Base-by-base conservation (phyloP, 2,113 vertebrate species). In the Callospermophilus lateralis region DNA sequence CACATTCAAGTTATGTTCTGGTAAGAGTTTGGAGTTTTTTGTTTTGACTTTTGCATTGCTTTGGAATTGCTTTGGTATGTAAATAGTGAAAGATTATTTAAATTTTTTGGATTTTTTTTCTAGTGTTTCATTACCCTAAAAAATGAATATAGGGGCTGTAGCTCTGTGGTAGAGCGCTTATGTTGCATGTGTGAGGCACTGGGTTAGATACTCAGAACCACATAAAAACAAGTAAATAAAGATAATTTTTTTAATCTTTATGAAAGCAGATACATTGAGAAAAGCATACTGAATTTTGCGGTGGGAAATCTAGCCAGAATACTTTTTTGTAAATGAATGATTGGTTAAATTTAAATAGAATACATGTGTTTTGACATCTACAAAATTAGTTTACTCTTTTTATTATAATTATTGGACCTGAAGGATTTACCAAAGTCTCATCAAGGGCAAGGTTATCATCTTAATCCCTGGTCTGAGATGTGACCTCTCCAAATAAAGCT, bases 111-210 rank as follows among this genome's bases (percentile, higher is more conserved):
- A 30, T 53, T 87, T 94, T 55, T 51, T 80, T 93, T 70, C 34
- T 11, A 51, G 20, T 89, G 72, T 93, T 77, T 91, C 15, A 84
- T 94, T 95, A 85, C 53, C 32, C 26, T 88, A 65, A 94, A 87
- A 22, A 84, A 85, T 55, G 13, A 42, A 55, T 72, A 77, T 72
- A 70, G 48, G 48, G 48, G 48, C 48, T 51, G 48, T 51, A 51
- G 48, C 12, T 51, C 48, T 13, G 48, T 51, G 12, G 48, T 51
- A 51, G 48, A 51, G 48, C 3, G 48, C 48, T 51, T 51, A 13
- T 13, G 3, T 51, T 13, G 48, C 48, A 51, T 51, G 48, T 51
- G 48, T 51, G 48, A 51, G 48, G 48, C 12, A 51, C 48, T 51
- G 48, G 12, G 12, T 51, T 51, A 51, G 48, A 51, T 51, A 11